Base-by-base conservation (phyloP, 2,888 invertebrate genomes). In the Pseudococcus viburni region DNA sequence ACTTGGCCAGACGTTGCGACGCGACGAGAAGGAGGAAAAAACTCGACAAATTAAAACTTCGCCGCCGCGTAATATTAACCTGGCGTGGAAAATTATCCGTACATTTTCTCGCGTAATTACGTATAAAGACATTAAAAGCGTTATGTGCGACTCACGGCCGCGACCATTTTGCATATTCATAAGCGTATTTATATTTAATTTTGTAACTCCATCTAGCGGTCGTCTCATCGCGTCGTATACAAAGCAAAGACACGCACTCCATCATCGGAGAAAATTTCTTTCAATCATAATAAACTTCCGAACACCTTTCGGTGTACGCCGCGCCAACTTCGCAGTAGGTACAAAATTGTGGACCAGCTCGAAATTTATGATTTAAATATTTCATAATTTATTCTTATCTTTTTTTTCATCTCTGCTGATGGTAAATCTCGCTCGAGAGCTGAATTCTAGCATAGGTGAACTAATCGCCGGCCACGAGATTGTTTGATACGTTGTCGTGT, bases 341-440 rank as follows among this genome's bases (percentile, higher is more conserved):
- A 51, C 51, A 51, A 51, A 51, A 51, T 51, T 51, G 51, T 51
- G 15, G 51, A 12, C 51, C 51, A 4, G 51, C 51, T 51, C 12
- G 9, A 77, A 77, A 77, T 77, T 77, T 77, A 77, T 39, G 26
- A 77, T 77, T 17, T 17, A 39, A 77, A 77, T 77, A 77, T 77
- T 77, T 77, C 19, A 77, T 77, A 77, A 77, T 77, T 77, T 77
- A 77, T 77, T 77, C 77, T 77, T 77, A 77, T 77, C 77, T 77
- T 64, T 51, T 51, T 51, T 3, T 33, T 3, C 26, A 33, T 51
- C 11, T 51, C 9, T 15, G 12, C 51, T 51, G 46, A 46, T 46
- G 46, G 51, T 51, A 51, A 64, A 64, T 22, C 64, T 22, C 9
- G 17, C 59, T 59, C 26, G 1, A 33, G 26, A 33, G 26, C 1